Evolutionary conservation across 2,113 vertebrate species (phyloP).

Genomic region (Psittacula cyanocephala): DNA sequence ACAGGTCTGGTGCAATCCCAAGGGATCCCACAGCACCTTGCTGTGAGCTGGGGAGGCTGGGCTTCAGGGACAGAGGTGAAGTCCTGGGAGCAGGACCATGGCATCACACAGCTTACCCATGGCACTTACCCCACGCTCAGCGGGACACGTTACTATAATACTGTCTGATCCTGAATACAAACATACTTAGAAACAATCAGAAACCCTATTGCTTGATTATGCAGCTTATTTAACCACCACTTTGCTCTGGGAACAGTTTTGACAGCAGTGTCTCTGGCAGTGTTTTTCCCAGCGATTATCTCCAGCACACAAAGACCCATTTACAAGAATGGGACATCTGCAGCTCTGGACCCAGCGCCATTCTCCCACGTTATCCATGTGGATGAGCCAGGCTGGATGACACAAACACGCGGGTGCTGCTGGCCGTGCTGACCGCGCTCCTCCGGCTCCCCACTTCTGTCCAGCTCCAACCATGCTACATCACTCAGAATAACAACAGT

Average conservation of each 20-base stretch:
- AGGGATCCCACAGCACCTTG: background rate
- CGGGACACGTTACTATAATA: fast-evolving
- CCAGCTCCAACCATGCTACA: background rate
- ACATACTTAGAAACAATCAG: background rate
- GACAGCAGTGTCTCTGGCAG: background rate
- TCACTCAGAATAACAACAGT: background rate
- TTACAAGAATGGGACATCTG: slow-evolving; percentile 2
- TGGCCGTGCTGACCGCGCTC: background rate
- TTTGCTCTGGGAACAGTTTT: background rate
- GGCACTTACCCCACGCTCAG: fast-evolving
- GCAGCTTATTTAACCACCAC: background rate
- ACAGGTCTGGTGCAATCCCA: fast-evolving
- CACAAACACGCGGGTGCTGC: background rate
- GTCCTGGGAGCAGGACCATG: background rate
- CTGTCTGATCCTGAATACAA: background rate
- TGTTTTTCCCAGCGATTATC: background rate
- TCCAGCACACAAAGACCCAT: background rate
- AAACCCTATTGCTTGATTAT: background rate
- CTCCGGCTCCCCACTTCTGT: background rate
- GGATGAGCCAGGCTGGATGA: background rate
- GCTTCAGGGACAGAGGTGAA: fast-evolving
- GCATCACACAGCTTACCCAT: background rate
- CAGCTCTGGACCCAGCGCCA: background rate
- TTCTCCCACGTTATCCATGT: background rate
- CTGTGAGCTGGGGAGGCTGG: background rate